Evolutionary conservation across 2,113 vertebrate species (phyloP).

Genomic region (Cyprinus carpio): DNA sequence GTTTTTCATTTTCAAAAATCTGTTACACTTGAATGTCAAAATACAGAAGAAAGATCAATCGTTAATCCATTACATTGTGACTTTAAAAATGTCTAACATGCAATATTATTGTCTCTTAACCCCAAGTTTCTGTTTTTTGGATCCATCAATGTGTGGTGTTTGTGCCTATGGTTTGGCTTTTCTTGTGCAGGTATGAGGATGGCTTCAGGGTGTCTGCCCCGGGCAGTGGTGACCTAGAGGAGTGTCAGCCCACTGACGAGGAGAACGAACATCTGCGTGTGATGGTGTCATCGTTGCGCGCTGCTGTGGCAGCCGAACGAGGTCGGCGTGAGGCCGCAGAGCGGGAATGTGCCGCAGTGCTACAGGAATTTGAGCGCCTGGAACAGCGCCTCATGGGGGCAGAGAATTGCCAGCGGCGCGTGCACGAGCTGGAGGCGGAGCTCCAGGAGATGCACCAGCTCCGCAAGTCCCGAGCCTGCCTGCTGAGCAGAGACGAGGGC

Average conservation of each 20-base stretch:
- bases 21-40: no score
- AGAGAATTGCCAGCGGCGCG: conserved; percentile 90
- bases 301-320: conserved; percentile 85
- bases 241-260: conserved; percentile 81
- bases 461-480: conserved; percentile 85
- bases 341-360: conserved; percentile 82
- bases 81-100: no score
- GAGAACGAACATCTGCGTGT: conserved; percentile 89
- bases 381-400: conserved; percentile 87
- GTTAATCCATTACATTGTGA: no score
- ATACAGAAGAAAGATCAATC: no score
- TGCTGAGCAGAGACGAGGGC: conserved; percentile 83
- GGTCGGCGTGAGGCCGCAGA: conserved; percentile 84
- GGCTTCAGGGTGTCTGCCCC: conserved; percentile 79
- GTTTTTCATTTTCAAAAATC: no score
- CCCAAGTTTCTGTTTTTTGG: no score
- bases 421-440: conserved; percentile 92
- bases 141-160: no score
- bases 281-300: conserved; percentile 81
- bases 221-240: conserved; percentile 82
- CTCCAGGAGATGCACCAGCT: conserved; percentile 94
- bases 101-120: neutral
- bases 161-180: neutral
- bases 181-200: conserved; percentile 82
- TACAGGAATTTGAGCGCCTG: conserved; percentile 88